Percentiles rank a stretch among this genome's conserved stretches.
Conservation (phyloP, 53 echinoderm and acorn worm species). For the Crossaster papposus region DNA sequence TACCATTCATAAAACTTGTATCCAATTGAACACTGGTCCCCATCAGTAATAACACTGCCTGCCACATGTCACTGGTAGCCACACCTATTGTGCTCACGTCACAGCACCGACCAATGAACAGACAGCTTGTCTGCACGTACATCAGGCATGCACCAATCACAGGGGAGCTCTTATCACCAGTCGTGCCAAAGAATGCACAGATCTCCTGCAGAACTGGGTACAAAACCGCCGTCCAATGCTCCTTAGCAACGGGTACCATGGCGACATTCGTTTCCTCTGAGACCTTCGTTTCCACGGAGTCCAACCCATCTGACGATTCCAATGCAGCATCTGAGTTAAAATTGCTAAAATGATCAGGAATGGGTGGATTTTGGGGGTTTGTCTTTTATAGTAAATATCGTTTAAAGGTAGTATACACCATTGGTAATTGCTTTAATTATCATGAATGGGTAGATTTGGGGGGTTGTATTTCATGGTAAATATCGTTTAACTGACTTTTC, state of each 20-base stretch:
- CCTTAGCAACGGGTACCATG: background rate
- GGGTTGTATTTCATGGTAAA: too few species aligned
- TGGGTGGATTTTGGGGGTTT: too few species aligned
- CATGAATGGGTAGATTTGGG: too few species aligned
- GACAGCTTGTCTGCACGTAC: conserved; percentile 36
- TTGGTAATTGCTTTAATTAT: too few species aligned
- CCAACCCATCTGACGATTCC: background rate
- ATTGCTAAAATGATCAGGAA: too few species aligned
- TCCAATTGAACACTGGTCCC: conserved; percentile 34
- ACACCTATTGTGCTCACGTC: conserved; percentile 33
- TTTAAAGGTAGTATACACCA: too few species aligned
- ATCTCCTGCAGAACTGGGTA: conserved; percentile 17
- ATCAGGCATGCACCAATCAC: conserved; percentile 36
- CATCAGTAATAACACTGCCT: conserved; percentile 42
- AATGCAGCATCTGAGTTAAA: background rate
- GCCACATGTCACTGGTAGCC: conserved; percentile 56
- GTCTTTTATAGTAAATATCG: too few species aligned
- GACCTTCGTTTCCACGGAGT: background rate
- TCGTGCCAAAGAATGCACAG: background rate
- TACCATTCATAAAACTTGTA: conserved; percentile 17
- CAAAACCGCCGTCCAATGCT: conserved; percentile 11
- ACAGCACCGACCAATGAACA: conserved; percentile 39
- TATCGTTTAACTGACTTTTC: too few species aligned
- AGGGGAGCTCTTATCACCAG: background rate
- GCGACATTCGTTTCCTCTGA: too few species aligned